Conservation (phyloP, 2,888 invertebrate genomes). For the Aspidiotus rigidus region DNA sequence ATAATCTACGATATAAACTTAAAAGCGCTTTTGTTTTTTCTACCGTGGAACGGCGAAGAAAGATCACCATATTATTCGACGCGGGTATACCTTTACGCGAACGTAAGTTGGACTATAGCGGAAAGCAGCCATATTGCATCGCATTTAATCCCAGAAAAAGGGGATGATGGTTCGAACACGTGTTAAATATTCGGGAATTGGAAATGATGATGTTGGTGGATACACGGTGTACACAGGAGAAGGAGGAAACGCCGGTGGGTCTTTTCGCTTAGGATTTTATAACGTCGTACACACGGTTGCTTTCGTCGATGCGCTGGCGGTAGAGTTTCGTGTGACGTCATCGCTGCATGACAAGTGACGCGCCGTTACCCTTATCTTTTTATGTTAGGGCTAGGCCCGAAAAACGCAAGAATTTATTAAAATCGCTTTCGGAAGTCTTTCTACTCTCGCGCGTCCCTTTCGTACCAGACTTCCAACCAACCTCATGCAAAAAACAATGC, state of each 20-base stretch:
- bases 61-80: too few relatives aligned
- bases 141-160: conserved; percentile 31
- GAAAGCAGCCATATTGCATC: conserved; percentile 31
- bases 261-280: too few relatives aligned
- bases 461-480: too few relatives aligned
- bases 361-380: conserved; percentile 33
- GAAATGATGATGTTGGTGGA: conserved; percentile 14
- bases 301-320: not conserved
- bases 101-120: not conserved
- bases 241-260: conserved; percentile 18
- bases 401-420: conserved; percentile 18
- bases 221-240: not conserved
- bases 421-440: conserved; percentile 13
- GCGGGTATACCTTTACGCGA: too few relatives aligned
- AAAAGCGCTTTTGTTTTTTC: not conserved
- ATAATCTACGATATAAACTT: not conserved
- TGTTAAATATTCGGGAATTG: conserved; percentile 32
- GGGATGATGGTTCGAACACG: conserved; percentile 32
- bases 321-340: conserved; percentile 23
- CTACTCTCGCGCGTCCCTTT: not conserved
- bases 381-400: conserved; percentile 33
- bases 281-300: conserved; percentile 16
- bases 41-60: too few relatives aligned
- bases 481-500: too few relatives aligned
- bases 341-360: conserved; percentile 33